phyloP scores from a whole-genome alignment of 2,797 vertebrate genomes.

The Picus viridis region DNA sequence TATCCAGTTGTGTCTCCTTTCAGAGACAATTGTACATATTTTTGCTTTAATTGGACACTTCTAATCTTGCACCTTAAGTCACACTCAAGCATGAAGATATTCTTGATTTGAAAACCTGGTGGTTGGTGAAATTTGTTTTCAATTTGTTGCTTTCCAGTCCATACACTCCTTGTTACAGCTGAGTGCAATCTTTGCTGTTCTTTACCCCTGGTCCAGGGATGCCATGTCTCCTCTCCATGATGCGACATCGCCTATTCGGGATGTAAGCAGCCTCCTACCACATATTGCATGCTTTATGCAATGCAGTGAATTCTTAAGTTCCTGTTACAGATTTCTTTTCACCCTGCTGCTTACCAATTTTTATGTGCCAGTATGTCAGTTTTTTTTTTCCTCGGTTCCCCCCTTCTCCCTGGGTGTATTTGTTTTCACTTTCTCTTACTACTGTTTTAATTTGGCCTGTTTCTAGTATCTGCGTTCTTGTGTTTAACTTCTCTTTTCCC shows the following conservation, averaged over 20 bases:
- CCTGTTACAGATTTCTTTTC: neutral
- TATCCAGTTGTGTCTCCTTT: no score
- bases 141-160: neutral
- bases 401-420: neutral
- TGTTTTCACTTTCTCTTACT: neutral
- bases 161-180: accelerated
- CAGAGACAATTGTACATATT: neutral
- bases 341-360: neutral
- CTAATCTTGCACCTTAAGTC: neutral
- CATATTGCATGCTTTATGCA: accelerated
- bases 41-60: neutral
- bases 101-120: neutral
- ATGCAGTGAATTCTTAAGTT: neutral
- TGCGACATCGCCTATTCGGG: neutral
- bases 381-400: neutral
- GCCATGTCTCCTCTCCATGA: neutral
- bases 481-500: neutral
- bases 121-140: neutral
- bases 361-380: neutral
- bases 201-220: neutral
- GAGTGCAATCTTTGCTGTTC: neutral
- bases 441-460: neutral
- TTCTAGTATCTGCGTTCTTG: neutral
- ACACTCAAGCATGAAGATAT: neutral
- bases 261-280: neutral